Percentiles rank a stretch among this genome's conserved stretches.
phyloP scores from a whole-genome alignment of 2,888 invertebrate genomes.

The Electrophaes corylata region DNA sequence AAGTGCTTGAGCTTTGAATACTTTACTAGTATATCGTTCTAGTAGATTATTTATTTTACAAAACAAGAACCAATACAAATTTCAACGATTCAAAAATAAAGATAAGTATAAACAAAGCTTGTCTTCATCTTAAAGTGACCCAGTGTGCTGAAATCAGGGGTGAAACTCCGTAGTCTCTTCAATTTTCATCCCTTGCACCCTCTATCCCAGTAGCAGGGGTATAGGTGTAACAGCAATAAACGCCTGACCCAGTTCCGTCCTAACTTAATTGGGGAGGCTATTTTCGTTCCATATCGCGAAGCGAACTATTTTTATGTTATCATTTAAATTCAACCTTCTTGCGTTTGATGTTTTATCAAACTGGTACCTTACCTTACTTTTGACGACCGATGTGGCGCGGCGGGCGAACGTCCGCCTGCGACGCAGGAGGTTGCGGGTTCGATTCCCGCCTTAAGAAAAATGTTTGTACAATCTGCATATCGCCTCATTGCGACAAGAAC shows the following conservation, averaged over 20 bases:
- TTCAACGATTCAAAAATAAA: no score
- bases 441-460: no score
- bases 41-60: no score
- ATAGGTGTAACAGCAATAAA: constrained; percentile 34
- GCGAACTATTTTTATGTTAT: constrained; percentile 37
- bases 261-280: constrained; percentile 46
- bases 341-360: neutral
- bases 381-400: no score
- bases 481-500: no score
- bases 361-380: no score
- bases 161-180: neutral
- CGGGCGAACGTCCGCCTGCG: no score
- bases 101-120: neutral
- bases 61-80: no score
- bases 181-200: neutral
- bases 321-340: constrained; percentile 13
- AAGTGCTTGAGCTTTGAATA: no score
- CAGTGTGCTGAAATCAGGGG: neutral
- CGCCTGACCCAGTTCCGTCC: constrained; percentile 43
- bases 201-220: constrained; percentile 11
- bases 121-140: neutral
- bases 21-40: no score
- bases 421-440: no score
- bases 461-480: no score
- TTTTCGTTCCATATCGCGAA: constrained; percentile 33